These are phyloP conservation scores for Scopus umbretta DNA, from an alignment of 2,113 vertebrate genomes.

Conservation along the genomic window DNA sequence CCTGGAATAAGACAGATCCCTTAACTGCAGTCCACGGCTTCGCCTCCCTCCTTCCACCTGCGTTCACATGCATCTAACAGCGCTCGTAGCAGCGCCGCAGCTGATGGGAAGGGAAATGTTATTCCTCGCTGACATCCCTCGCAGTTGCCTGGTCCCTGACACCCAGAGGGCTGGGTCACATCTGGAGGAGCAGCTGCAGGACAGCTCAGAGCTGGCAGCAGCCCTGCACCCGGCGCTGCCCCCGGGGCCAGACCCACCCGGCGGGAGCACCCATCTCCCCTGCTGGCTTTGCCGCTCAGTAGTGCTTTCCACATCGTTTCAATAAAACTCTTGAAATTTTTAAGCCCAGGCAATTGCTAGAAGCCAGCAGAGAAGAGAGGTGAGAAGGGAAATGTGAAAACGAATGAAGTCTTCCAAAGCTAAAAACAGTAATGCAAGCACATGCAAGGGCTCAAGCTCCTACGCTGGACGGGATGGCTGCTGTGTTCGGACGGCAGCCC, in stretches of 20 bases:
- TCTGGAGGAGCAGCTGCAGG: not conserved
- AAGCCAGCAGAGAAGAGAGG: not conserved
- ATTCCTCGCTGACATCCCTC: not conserved
- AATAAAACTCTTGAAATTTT: not conserved
- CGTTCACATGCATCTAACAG: not conserved
- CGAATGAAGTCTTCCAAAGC: not conserved
- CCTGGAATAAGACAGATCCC: not conserved
- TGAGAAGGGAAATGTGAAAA: not conserved
- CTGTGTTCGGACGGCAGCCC: not conserved
- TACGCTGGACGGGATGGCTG: rapidly evolving
- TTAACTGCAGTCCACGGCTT: not conserved
- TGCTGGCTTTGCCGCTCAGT: not conserved
- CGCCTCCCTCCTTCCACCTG: not conserved
- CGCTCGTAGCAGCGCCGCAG: rapidly evolving
- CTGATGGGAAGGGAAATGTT: not conserved
- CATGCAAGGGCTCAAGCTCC: not conserved
- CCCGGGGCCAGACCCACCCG: not conserved
- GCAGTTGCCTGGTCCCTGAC: not conserved
- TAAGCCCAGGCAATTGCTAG: not conserved
- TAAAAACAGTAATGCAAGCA: not conserved
- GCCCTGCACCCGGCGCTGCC: not conserved
- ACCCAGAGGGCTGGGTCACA: not conserved
- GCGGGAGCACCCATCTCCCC: not conserved
- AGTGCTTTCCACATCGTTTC: not conserved
- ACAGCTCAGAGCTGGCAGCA: not conserved